Percentiles rank a stretch among this genome's conserved stretches.
Evolutionary conservation across 1,140 invertebrate genomes (phyloP).

Genomic region (Paracyclopina nana): DNA sequence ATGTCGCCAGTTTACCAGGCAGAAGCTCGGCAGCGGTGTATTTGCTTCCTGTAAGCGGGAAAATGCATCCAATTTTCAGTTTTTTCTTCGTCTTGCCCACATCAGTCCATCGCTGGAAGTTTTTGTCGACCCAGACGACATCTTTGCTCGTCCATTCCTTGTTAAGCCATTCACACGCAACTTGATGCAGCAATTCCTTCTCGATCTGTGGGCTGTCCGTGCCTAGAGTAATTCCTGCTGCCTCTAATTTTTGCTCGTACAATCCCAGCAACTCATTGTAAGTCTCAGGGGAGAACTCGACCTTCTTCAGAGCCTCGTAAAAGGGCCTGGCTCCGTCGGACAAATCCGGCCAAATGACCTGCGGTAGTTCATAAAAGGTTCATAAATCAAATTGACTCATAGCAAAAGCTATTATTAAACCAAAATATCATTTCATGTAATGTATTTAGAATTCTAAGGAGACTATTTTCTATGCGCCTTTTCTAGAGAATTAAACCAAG

Average conservation of each 20-base stretch:
- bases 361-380: too few species aligned
- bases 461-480: too few species aligned
- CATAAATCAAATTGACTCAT: too few species aligned
- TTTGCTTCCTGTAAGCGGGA: conserved; percentile 38
- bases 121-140: conserved; percentile 26
- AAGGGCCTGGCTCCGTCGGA: conserved; percentile 28
- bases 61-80: conserved; percentile 50
- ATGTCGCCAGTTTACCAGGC: conserved; percentile 27
- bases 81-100: conserved; percentile 31
- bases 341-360: conserved; percentile 19
- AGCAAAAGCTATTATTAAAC: too few species aligned
- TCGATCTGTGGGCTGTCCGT: conserved; percentile 9
- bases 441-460: too few species aligned
- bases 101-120: conserved; percentile 32
- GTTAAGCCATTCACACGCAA: conserved; percentile 48
- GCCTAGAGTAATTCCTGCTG: conserved; percentile 8
- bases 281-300: conserved; percentile 33
- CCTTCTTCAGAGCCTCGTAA: conserved; percentile 33
- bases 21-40: conserved; percentile 41
- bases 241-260: conserved; percentile 24
- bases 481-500: too few species aligned
- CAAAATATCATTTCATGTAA: too few species aligned
- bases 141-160: conserved; percentile 26
- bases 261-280: conserved; percentile 36
- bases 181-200: conserved; percentile 26